Conservation (phyloP, 2,113 vertebrate genomes). For the Pseudonaja textilis region DNA sequence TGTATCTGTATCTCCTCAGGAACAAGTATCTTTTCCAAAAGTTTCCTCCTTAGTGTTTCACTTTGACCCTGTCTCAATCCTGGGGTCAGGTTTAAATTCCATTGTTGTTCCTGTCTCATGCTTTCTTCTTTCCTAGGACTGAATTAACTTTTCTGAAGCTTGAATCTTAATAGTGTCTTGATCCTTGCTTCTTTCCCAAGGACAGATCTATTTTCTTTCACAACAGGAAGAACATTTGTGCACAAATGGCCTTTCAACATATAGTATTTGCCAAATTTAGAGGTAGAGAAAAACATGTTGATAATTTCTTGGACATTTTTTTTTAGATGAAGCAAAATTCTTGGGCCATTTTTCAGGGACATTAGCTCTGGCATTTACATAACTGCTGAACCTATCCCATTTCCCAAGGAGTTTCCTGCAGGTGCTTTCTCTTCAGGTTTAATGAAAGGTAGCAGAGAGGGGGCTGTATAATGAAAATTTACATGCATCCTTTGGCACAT, state of each 20-base stretch:
- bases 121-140: not conserved
- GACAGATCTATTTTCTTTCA: not conserved
- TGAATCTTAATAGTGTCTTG: not conserved
- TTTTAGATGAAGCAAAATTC: not conserved
- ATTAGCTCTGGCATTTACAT: not conserved
- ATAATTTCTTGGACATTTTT: not conserved
- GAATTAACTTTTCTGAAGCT: not conserved
- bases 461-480: not conserved
- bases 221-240: not conserved
- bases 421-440: not conserved
- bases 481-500: not conserved
- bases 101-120: not conserved
- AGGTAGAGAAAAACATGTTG: not conserved
- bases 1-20: not conserved
- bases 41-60: not conserved
- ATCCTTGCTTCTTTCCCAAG: not conserved
- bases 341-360: not conserved
- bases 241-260: not conserved
- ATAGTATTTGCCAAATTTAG: not conserved
- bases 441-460: not conserved
- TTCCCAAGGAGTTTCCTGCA: not conserved
- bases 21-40: not conserved
- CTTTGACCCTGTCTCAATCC: not conserved
- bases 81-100: not conserved
- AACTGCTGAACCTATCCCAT: not conserved